Conservation (phyloP, 2,888 invertebrate species). For the Papilio gigon region DNA sequence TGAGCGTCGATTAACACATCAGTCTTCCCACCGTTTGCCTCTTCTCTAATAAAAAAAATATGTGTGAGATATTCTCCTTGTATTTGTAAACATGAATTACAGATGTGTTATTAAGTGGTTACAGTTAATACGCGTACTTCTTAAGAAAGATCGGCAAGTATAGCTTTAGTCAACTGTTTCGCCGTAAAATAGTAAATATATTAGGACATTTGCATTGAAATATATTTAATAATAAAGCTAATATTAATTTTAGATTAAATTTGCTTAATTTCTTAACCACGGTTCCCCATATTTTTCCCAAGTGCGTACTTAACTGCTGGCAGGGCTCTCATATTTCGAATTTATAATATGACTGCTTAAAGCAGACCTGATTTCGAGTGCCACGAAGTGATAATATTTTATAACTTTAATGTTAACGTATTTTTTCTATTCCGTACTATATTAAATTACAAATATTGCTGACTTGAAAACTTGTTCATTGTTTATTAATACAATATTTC, state of each 20-base stretch:
- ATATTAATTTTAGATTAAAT: constrained; percentile 18
- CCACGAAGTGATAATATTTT: constrained; percentile 26
- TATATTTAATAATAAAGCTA: neutral
- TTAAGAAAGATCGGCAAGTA: too few species aligned
- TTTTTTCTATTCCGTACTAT: neutral
- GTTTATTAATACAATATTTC: neutral
- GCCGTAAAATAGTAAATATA: too few species aligned
- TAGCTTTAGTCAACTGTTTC: too few species aligned
- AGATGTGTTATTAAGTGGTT: too few species aligned
- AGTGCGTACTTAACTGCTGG: constrained; percentile 38
- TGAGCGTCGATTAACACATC: too few species aligned
- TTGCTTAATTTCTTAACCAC: constrained; percentile 25
- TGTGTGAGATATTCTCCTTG: too few species aligned
- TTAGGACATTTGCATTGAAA: neutral
- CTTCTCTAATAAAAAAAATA: too few species aligned
- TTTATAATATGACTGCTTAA: constrained; percentile 79
- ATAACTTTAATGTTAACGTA: constrained; percentile 2
- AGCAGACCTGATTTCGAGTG: constrained; percentile 43
- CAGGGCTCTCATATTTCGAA: constrained; percentile 45
- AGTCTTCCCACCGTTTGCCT: too few species aligned
- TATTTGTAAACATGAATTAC: too few species aligned
- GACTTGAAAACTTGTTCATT: too few species aligned
- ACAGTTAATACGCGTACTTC: too few species aligned
- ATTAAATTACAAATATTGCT: too few species aligned
- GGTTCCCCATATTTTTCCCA: constrained; percentile 37